Evolutionary conservation across 1,140 invertebrate genomes (phyloP).

Genomic region (Myzus persicae): DNA sequence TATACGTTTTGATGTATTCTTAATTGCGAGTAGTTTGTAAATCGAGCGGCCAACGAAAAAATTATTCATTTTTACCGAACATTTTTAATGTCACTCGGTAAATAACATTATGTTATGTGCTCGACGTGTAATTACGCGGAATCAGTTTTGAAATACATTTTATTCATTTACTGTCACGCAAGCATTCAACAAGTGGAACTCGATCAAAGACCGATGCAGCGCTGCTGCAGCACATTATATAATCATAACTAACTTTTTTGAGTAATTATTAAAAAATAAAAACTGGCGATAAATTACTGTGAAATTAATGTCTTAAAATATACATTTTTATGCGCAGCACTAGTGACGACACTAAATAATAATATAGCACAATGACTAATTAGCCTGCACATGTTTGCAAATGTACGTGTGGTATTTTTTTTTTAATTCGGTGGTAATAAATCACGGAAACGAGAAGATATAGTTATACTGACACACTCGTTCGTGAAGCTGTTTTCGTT

Average conservation of each 20-base stretch:
- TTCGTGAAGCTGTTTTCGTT: background rate
- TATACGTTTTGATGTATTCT: background rate
- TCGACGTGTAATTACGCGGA: background rate
- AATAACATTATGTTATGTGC: background rate
- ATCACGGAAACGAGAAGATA: constrained; percentile 16
- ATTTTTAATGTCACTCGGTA: background rate
- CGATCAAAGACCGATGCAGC: background rate
- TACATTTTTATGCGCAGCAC: background rate
- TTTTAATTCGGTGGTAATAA: background rate
- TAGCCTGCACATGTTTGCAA: constrained; percentile 22
- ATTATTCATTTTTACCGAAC: background rate
- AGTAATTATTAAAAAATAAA: background rate
- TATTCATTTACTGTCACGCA: background rate
- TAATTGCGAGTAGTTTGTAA: background rate
- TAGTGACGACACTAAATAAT: background rate
- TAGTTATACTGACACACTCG: background rate
- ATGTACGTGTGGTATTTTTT: background rate
- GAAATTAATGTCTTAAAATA: constrained; percentile 45
- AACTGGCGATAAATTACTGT: constrained; percentile 42
- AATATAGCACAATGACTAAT: constrained; percentile 24
- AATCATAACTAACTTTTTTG: background rate
- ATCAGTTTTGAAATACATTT: background rate
- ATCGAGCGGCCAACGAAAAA: background rate
- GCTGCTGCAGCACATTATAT: background rate
- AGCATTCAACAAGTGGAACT: constrained; percentile 19